Base-by-base conservation (phyloP, 2,113 vertebrate genomes). In the Gallinago media region DNA sequence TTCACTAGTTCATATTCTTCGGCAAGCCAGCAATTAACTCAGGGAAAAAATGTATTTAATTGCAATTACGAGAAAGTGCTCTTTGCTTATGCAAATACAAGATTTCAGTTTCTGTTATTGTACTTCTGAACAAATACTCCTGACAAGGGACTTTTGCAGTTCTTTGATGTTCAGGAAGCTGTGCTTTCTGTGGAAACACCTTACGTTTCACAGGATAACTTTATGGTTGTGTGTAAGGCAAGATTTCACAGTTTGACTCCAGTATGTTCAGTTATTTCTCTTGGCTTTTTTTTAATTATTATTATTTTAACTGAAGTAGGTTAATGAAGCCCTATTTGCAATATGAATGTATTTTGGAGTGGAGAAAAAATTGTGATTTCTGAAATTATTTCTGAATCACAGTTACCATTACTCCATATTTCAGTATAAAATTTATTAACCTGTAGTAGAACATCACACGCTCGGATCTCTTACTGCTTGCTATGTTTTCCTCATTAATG, bases 381-480 rank as follows among this genome's bases (percentile, higher is more conserved):
- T 54, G 71, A 63, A 65, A 52, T 68, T 3, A 26, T 40, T 88
- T 88, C 75, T 62, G 44, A 56, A 46, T 83, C 50, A 46, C 38
- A 46, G 19, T 42, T 40, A 21, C 16, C 52, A 36, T 7, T 38
- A 26, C 72, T 79, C 27, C 18, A 49, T 21, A 25, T 31, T 18
- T 76, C 29, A 18, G 17, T 40, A 34, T 46, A 66, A 83, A 85
- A 87, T 55, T 32, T 0, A 81, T 49, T 72, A 83, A 83, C 40
- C 62, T 70, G 47, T 3, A 47, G 59, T 15, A 34, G 26, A 46
- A 70, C 15, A 47, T 40, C 81, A 72, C 58, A 85, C 20, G 16
- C 12, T 38, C 0, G 0, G 12, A 32, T 21, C 26, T 66, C 16
- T 76, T 21, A 32, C 31, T 49, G 27, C 40, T 74, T 42, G 21